Conservation (phyloP, 2,113 vertebrate species). For the Seriola aureovittata region DNA sequence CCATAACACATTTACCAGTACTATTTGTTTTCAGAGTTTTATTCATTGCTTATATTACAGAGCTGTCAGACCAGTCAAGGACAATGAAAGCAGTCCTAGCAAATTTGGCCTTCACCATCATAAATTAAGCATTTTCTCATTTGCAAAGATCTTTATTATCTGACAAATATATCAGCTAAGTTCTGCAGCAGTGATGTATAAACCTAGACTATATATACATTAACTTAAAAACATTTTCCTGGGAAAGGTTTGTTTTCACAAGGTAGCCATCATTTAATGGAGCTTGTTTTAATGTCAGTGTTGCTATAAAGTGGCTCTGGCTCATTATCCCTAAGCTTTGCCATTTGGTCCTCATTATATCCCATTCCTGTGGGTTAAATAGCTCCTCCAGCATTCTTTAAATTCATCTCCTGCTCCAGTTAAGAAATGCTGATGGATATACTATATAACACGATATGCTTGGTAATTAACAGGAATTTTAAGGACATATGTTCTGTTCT, state of each 20-base stretch:
- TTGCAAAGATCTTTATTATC: not conserved
- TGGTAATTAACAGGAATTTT: constrained; percentile 31
- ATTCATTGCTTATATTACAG: not conserved
- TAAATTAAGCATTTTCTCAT: not conserved
- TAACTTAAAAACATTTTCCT: constrained; percentile 13
- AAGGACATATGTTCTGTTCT: constrained; percentile 25
- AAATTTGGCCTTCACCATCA: not conserved
- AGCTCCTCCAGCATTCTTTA: constrained; percentile 33
- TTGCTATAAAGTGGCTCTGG: constrained; percentile 64
- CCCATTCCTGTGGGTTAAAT: constrained; percentile 66
- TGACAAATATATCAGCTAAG: constrained; percentile 2
- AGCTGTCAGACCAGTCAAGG: not conserved
- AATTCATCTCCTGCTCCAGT: constrained; percentile 48
- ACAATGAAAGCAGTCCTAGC: not conserved
- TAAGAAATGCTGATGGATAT: constrained; percentile 49
- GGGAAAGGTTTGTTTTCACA: constrained; percentile 59
- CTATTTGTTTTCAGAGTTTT: not conserved
- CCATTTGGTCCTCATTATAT: constrained; percentile 73
- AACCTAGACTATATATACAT: not conserved
- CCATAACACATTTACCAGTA: not conserved
- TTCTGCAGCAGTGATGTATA: constrained; percentile 7
- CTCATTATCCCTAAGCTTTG: constrained; percentile 68
- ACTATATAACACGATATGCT: constrained; percentile 18
- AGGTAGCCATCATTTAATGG: constrained; percentile 61
- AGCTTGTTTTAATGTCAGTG: constrained; percentile 68